phyloP scores from a whole-genome alignment of 2,888 invertebrate species.

The Caenorhabditis wallacei region DNA sequence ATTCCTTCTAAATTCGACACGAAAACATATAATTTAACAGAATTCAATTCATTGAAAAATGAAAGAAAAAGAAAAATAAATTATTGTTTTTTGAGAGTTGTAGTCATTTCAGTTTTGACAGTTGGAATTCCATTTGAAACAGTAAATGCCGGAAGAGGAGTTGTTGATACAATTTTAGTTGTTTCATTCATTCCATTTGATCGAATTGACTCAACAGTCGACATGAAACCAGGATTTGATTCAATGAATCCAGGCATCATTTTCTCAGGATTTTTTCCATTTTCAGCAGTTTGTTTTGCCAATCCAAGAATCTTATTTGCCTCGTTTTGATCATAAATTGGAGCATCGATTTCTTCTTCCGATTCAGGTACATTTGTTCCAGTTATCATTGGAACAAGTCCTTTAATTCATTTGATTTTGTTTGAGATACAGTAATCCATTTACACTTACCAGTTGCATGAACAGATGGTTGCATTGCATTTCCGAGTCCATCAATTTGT shows the following conservation, averaged over 20 bases:
- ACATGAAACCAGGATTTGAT: slow-evolving; percentile 27
- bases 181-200: slow-evolving; percentile 8
- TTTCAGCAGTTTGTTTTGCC: slow-evolving; percentile 21
- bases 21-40: background rate
- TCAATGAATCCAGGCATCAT: slow-evolving; percentile 8
- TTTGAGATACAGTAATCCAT: background rate
- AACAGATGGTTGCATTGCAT: slow-evolving; percentile 44
- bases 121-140: slow-evolving; percentile 20
- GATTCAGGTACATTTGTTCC: slow-evolving; percentile 51
- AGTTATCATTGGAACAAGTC: slow-evolving; percentile 45
- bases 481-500: slow-evolving; percentile 24
- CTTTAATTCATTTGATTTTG: background rate
- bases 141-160: slow-evolving; percentile 22
- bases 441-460: slow-evolving; percentile 59
- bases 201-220: slow-evolving; percentile 8
- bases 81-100: background rate
- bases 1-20: no score
- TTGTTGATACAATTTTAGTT: background rate
- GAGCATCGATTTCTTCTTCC: slow-evolving; percentile 53
- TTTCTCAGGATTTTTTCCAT: slow-evolving; percentile 25
- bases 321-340: slow-evolving; percentile 42
- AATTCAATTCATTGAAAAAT: background rate
- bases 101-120: background rate
- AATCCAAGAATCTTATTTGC: slow-evolving; percentile 8
- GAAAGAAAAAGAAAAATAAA: background rate